Conservation (phyloP, 1,140 invertebrate genomes). For the Trachymyrmex septentrionalis region DNA sequence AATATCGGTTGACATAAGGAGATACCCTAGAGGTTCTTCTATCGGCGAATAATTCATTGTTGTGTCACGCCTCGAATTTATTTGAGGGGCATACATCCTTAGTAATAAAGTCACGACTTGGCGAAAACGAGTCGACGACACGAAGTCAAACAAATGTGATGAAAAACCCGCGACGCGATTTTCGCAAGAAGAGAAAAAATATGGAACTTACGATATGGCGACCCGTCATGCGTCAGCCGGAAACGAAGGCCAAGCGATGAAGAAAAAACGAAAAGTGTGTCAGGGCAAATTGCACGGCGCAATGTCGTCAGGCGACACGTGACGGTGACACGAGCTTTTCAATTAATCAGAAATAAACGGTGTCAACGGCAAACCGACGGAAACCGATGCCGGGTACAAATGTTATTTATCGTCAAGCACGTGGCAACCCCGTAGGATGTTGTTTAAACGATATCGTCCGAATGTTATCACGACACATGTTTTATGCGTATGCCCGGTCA, state of each 20-base stretch:
- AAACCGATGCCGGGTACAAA: conserved; percentile 70
- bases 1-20: conserved; percentile 19
- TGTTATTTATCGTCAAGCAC: conserved; percentile 74
- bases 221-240: conserved; percentile 4
- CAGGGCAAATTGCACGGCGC: conserved; percentile 65
- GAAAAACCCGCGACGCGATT: conserved; percentile 25
- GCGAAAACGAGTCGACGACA: conserved; percentile 4
- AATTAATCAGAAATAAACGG: conserved; percentile 77
- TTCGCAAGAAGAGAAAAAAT: conserved; percentile 20
- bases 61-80: background rate
- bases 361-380: conserved; percentile 65
- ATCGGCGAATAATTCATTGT: conserved; percentile 38
- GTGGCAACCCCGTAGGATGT: conserved; percentile 48
- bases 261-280: conserved; percentile 67
- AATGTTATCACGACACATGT: conserved; percentile 63
- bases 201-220: background rate
- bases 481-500: conserved; percentile 48
- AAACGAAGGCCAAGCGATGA: conserved; percentile 16
- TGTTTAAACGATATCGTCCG: conserved; percentile 68
- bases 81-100: background rate
- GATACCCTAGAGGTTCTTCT: background rate
- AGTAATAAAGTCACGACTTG: no score
- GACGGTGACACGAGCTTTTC: conserved; percentile 72
- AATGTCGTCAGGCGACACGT: conserved; percentile 60
- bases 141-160: background rate